phyloP scores from a whole-genome alignment of 2,888 invertebrate species.

The Tenthredo mesomela region DNA sequence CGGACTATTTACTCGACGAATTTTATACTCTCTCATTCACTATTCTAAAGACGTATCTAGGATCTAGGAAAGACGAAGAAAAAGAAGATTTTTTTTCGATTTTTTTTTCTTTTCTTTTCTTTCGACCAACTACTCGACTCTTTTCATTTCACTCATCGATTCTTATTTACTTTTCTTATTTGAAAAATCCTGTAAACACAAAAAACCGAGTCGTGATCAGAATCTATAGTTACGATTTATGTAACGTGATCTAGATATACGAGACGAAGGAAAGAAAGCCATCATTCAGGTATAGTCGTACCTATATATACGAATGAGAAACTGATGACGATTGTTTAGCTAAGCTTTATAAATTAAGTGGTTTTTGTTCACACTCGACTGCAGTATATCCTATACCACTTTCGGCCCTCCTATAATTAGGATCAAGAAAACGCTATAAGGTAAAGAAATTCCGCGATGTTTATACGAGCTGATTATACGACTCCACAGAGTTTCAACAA shows the following conservation, averaged over 20 bases:
- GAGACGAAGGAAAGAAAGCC: not conserved
- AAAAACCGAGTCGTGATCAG: not conserved
- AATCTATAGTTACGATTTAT: not conserved
- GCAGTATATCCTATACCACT: conserved; percentile 8
- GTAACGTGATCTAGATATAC: not conserved
- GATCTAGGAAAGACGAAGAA: not conserved
- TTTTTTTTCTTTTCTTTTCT: conserved; percentile 11
- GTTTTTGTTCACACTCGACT: conserved; percentile 27
- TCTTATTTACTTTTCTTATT: not conserved
- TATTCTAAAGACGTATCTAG: not conserved
- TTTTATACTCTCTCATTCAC: conserved; percentile 1
- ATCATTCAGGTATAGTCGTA: not conserved
- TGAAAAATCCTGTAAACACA: not conserved
- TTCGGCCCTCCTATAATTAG: not conserved
- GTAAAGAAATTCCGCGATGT: not conserved
- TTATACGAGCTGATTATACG: not conserved
- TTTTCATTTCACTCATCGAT: not conserved
- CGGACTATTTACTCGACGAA: conserved; percentile 13
- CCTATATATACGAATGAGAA: not conserved
- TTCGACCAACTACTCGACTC: not conserved
- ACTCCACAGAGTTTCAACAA: not conserved
- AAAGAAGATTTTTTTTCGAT: too few species aligned
- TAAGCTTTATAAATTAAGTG: conserved; percentile 11
- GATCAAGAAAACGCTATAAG: not conserved
- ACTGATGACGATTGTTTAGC: conserved; percentile 23